Percentiles rank a stretch among this genome's conserved stretches.
Evolutionary conservation across 1,140 invertebrate genomes (phyloP).

Genomic region (Medauroidea extradentata): DNA sequence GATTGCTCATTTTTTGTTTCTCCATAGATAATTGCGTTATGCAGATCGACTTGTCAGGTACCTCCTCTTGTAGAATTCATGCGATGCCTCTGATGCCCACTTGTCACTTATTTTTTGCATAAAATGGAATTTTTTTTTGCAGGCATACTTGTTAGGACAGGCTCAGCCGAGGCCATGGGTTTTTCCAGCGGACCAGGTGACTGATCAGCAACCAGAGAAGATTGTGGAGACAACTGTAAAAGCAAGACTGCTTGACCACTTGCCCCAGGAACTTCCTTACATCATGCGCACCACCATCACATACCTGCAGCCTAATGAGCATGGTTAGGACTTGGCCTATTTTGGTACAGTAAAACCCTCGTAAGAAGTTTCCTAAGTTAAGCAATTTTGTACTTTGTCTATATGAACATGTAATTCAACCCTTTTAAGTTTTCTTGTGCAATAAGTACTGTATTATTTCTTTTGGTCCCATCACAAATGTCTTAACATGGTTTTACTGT

Average conservation of each 20-base stretch:
- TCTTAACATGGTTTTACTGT: no score
- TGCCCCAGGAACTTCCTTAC: constrained; percentile 81
- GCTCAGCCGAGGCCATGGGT: constrained; percentile 58
- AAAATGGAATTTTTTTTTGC: no score
- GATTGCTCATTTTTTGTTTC: neutral
- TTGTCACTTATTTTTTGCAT: no score
- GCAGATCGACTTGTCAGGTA: constrained; percentile 5
- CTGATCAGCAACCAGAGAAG: constrained; percentile 62
- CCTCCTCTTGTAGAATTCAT: neutral
- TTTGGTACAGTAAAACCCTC: no score
- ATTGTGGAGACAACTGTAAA: constrained; percentile 67
- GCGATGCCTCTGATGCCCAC: neutral
- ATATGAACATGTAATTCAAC: no score
- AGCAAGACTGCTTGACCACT: constrained; percentile 72
- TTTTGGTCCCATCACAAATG: no score
- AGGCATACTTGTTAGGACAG: constrained; percentile 65
- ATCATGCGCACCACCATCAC: constrained; percentile 59
- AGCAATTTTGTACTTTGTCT: no score
- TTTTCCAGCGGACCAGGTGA: constrained; percentile 50
- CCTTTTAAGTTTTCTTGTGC: no score
- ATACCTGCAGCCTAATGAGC: constrained; percentile 55
- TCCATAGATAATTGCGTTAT: neutral
- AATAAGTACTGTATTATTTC: no score
- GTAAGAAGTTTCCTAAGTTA: no score
- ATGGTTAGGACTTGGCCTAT: constrained; percentile 43